Evolutionary conservation across 2,888 invertebrate species (phyloP).

Genomic region (Dusona sp.): DNA sequence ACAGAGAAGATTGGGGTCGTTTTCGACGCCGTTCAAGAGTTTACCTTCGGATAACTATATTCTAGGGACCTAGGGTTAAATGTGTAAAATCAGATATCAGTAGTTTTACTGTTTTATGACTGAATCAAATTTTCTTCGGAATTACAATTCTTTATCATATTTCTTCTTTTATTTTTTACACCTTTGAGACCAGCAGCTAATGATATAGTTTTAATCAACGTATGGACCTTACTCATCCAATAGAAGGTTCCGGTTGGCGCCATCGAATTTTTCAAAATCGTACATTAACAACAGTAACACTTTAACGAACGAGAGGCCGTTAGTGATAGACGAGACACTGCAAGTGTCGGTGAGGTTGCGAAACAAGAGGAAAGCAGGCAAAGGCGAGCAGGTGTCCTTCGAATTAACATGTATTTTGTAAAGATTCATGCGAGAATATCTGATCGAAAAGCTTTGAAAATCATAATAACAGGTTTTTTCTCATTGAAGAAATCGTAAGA

Average conservation of each 20-base stretch:
- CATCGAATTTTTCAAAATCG: not conserved
- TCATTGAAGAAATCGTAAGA: not conserved
- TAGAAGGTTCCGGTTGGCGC: not conserved
- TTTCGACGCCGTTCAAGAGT: too few relatives aligned
- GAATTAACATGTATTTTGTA: conserved; percentile 12
- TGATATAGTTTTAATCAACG: not conserved
- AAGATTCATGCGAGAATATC: not conserved
- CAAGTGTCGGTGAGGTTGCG: conserved; percentile 17
- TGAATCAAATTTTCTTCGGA: too few relatives aligned
- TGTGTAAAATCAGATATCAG: not conserved
- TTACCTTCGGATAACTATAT: too few relatives aligned
- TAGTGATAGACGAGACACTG: conserved; percentile 1
- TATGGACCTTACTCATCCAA: not conserved
- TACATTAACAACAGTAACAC: not conserved
- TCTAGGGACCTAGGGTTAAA: too few relatives aligned
- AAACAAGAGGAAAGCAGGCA: conserved; percentile 9
- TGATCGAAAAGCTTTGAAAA: conserved; percentile 1
- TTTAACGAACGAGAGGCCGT: conserved; percentile 2
- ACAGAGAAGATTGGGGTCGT: too few relatives aligned
- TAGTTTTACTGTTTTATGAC: too few relatives aligned
- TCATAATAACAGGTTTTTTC: not conserved
- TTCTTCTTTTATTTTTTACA: not conserved
- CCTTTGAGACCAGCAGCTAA: not conserved
- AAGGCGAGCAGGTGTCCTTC: conserved; percentile 17
- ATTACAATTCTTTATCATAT: not conserved